A percentile compares a stretch with the other conserved stretches of the same genome.
Conservation (phyloP, 2,113 vertebrate species). For the Calidris pugnax region DNA sequence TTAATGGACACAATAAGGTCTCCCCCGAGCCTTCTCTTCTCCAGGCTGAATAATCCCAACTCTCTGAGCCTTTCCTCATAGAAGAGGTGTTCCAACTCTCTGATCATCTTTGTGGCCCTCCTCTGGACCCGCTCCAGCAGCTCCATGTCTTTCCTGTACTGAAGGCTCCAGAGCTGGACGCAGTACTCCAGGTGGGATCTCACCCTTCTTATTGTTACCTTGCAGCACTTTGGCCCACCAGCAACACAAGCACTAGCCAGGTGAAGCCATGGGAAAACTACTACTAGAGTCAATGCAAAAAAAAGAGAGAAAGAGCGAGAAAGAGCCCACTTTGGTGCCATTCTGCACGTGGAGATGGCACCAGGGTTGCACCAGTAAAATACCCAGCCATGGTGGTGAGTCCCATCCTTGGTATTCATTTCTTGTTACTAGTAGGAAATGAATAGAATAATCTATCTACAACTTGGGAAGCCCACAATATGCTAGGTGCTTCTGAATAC, state of each 20-base stretch:
- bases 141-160: not conserved
- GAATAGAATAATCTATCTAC: not conserved
- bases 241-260: not conserved
- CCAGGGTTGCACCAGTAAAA: not conserved
- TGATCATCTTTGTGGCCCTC: not conserved
- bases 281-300: not conserved
- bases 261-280: not conserved
- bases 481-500: not conserved
- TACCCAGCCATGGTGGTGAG: not conserved
- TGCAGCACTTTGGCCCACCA: not conserved
- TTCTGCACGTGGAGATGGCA: not conserved
- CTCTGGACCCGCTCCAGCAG: not conserved
- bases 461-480: not conserved
- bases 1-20: not conserved
- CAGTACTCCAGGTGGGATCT: not conserved
- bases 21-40: not conserved
- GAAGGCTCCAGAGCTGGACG: not conserved
- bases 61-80: not conserved
- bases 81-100: not conserved
- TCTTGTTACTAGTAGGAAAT: not conserved
- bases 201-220: not conserved
- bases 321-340: not conserved
- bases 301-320: not conserved
- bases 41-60: not conserved
- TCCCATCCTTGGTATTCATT: not conserved